A percentile compares a stretch with the other conserved stretches of the same genome.
Conservation (phyloP, 1,140 invertebrate genomes). For the Drosophila orosa region DNA sequence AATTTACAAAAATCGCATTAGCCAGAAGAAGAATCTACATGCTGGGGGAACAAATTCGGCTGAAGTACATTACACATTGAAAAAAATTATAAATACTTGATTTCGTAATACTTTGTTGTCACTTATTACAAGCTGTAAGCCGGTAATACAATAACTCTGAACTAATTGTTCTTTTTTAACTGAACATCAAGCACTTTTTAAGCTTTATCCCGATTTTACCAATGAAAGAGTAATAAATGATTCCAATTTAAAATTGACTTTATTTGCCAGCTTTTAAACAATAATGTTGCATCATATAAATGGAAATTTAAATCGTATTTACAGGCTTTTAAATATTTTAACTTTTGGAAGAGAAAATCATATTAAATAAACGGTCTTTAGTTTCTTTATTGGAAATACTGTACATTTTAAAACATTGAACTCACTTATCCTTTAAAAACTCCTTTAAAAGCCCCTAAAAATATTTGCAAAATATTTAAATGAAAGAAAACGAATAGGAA, state of each 20-base stretch:
- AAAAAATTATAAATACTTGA: background rate
- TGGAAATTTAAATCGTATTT: background rate
- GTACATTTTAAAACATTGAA: background rate
- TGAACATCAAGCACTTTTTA: background rate
- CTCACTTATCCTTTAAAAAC: background rate
- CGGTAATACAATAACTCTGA: background rate
- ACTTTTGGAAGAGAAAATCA: background rate
- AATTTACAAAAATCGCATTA: conserved; percentile 80
- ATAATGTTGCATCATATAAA: background rate
- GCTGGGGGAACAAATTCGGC: conserved; percentile 33
- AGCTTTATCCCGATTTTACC: background rate
- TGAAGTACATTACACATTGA: conserved; percentile 14
- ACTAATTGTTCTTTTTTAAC: background rate
- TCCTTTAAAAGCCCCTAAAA: background rate
- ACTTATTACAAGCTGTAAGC: background rate
- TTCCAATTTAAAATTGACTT: background rate
- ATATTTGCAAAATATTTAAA: background rate
- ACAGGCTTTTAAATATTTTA: background rate
- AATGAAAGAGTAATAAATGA: background rate
- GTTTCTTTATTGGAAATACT: too few relatives aligned
- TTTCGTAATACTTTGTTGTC: background rate
- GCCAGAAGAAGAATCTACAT: conserved; percentile 50
- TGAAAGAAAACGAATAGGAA: background rate
- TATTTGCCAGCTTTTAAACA: background rate
- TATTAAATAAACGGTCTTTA: too few relatives aligned